A percentile compares a stretch with the other conserved stretches of the same genome.
These are phyloP conservation scores for Mesodorylaimus sp. DNA, from an alignment of 2,888 invertebrate species.

Conservation along the genomic window DNA sequence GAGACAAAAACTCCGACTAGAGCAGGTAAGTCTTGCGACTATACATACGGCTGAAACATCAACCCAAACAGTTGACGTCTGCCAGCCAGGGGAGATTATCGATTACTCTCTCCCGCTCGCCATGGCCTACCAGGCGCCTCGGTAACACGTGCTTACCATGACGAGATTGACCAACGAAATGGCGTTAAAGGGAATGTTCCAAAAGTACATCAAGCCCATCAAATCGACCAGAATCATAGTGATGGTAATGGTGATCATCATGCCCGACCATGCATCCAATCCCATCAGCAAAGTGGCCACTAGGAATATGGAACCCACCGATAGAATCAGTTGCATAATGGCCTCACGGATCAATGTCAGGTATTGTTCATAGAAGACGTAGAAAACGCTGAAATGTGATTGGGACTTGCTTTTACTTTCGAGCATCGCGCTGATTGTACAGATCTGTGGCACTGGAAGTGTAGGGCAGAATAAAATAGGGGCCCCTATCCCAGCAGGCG, in stretches of 20 bases:
- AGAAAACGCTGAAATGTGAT: constrained; percentile 63
- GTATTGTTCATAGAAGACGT: constrained; percentile 88
- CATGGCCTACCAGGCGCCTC: too few species aligned
- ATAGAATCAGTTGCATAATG: constrained; percentile 63
- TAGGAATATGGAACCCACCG: constrained; percentile 73
- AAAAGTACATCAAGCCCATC: constrained; percentile 75
- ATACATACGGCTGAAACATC: too few species aligned
- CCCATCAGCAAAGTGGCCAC: constrained; percentile 44
- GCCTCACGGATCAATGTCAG: constrained; percentile 67
- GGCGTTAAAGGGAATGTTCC: constrained; percentile 76
- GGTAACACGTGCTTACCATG: constrained; percentile 46
- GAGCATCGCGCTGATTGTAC: too few species aligned
- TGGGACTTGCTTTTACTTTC: too few species aligned
- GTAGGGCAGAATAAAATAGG: too few species aligned
- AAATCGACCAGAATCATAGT: constrained; percentile 60
- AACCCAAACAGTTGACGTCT: too few species aligned
- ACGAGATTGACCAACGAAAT: constrained; percentile 88
- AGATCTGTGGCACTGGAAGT: too few species aligned
- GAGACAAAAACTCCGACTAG: too few species aligned
- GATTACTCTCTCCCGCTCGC: too few species aligned
- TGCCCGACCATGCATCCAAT: constrained; percentile 57
- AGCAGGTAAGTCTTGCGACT: too few species aligned
- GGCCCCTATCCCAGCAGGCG: too few species aligned
- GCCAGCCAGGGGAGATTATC: too few species aligned
- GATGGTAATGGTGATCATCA: constrained; percentile 53